These are phyloP conservation scores for Bombus breviceps DNA, from an alignment of 1,140 invertebrate genomes.

Conservation along the genomic window DNA sequence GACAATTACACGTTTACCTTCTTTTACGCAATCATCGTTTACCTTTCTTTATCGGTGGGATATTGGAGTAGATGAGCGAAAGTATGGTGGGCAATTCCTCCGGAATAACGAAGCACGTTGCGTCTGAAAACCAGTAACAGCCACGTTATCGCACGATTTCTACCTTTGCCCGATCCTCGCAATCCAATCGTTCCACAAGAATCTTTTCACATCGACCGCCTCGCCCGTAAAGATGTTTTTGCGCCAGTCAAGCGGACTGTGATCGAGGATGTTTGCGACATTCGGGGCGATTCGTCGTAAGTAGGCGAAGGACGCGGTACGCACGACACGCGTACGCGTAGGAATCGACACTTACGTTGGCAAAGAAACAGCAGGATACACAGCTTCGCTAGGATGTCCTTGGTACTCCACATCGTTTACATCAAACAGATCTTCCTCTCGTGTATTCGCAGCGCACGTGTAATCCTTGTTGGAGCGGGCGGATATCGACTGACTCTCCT, in stretches of 20 bases:
- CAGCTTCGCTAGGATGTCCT: slow-evolving; percentile 31
- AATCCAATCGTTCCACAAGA: rapidly evolving
- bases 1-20: background rate
- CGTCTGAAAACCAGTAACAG: slow-evolving; percentile 72
- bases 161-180: too few species aligned
- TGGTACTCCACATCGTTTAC: slow-evolving; percentile 42
- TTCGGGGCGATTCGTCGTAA: slow-evolving; percentile 3
- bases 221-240: background rate
- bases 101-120: slow-evolving; percentile 86
- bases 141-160: too few species aligned
- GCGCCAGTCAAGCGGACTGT: background rate
- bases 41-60: slow-evolving; percentile 93
- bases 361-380: slow-evolving; percentile 57
- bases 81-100: slow-evolving; percentile 90
- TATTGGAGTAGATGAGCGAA: slow-evolving; percentile 90
- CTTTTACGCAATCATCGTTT: slow-evolving; percentile 41
- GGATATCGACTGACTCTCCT: background rate
- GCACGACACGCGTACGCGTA: too few species aligned
- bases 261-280: background rate
- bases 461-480: background rate
- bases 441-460: too few species aligned
- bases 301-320: slow-evolving; percentile 49
- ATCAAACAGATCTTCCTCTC: background rate
- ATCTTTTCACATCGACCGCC: too few species aligned
- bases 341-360: slow-evolving; percentile 55